Conservation (phyloP, 2,113 vertebrate genomes). For the Stegostoma tigrinum region DNA sequence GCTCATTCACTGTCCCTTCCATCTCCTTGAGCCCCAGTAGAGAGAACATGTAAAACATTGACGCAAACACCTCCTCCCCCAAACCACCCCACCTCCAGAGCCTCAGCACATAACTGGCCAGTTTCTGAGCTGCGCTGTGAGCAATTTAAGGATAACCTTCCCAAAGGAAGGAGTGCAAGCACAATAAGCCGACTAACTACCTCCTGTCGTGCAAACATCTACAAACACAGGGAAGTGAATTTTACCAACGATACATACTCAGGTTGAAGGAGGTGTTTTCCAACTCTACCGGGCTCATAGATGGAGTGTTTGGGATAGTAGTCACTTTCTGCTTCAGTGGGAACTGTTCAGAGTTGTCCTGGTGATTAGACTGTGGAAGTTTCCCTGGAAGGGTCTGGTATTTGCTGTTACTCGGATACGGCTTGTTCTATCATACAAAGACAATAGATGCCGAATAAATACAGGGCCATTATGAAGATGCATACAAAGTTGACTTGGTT, state of each 20-base stretch:
- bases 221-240: background rate
- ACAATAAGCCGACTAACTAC: too few species aligned
- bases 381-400: conserved; percentile 72
- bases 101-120: background rate
- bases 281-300: conserved; percentile 51
- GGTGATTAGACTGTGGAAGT: conserved; percentile 59
- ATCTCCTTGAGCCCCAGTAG: background rate
- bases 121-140: background rate
- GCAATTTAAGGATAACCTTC: background rate
- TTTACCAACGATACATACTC: conserved; percentile 55
- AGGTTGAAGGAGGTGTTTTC: conserved; percentile 51
- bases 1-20: too few species aligned
- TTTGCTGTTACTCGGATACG: conserved; percentile 55
- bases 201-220: background rate
- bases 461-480: background rate
- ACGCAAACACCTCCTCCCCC: too few species aligned
- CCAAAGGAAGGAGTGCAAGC: background rate
- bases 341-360: conserved; percentile 48
- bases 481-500: background rate
- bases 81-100: background rate
- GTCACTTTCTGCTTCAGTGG: conserved; percentile 47
- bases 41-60: too few species aligned
- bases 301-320: conserved; percentile 44
- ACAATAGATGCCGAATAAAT: background rate
- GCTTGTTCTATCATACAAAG: conserved; percentile 49